Conservation (phyloP, 2,797 vertebrate species). For the Enteromius trimaculatus region DNA sequence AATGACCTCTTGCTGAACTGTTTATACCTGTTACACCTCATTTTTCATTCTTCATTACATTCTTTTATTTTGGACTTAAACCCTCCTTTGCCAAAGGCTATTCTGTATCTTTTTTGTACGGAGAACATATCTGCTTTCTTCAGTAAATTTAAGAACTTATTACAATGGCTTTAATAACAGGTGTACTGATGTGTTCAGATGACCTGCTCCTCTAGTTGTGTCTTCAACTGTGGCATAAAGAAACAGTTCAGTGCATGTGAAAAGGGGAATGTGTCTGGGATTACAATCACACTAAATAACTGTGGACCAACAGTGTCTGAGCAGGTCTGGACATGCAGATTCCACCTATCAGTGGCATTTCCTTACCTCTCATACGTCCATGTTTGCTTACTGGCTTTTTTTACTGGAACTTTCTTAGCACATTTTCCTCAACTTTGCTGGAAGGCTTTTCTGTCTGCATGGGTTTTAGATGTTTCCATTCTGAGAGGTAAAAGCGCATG, state of each 20-base stretch:
- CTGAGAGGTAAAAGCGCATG: neutral
- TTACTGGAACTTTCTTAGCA: constrained; percentile 15
- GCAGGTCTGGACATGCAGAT: constrained; percentile 73
- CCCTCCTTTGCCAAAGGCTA: neutral
- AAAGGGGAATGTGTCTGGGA: constrained; percentile 42
- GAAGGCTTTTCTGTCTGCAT: constrained; percentile 36
- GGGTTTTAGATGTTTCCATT: neutral
- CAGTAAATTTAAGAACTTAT: neutral
- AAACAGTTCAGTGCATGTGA: constrained; percentile 35
- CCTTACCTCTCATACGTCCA: constrained; percentile 17
- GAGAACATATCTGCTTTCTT: neutral
- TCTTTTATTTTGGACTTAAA: constrained; percentile 8
- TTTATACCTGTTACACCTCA: neutral
- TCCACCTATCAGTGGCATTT: constrained; percentile 62
- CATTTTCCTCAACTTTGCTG: constrained; percentile 33
- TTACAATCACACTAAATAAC: constrained; percentile 51
- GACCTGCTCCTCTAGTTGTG: neutral
- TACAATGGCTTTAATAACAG: constrained; percentile 13
- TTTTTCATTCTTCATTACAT: neutral
- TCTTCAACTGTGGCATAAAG: constrained; percentile 1
- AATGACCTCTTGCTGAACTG: neutral
- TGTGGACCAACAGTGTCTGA: constrained; percentile 69
- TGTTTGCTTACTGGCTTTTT: neutral
- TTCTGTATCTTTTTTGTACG: neutral
- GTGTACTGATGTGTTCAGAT: neutral